Percentiles rank a stretch among this genome's conserved stretches.
phyloP scores from a whole-genome alignment of 2,113 vertebrate species.

The Antechinus stuartii region DNA sequence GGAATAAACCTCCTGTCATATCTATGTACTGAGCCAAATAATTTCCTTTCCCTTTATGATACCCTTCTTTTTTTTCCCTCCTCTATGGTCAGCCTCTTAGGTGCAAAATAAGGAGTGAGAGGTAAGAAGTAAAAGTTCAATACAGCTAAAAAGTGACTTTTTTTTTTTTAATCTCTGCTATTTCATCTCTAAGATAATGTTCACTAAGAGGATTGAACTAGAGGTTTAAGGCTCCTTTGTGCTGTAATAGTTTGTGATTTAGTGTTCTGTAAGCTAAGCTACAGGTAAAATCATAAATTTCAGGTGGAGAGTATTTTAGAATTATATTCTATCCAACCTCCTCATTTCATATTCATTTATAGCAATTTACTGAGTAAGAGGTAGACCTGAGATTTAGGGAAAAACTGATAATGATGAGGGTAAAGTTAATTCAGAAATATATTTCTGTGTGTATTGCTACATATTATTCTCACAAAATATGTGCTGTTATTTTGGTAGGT shows the following conservation, averaged over 20 bases:
- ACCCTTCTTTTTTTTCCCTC: constrained; percentile 10
- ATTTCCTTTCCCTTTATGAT: not conserved
- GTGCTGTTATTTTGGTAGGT: not conserved
- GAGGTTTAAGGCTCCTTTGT: not conserved
- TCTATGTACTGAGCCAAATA: constrained; percentile 38
- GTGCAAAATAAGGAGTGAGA: constrained; percentile 12
- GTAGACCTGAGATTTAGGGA: not conserved
- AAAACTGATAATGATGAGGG: not conserved
- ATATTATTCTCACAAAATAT: not conserved
- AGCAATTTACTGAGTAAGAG: not conserved
- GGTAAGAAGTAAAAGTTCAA: not conserved
- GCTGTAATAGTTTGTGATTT: not conserved
- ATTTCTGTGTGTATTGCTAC: not conserved
- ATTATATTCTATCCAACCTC: not conserved
- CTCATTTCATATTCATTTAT: not conserved
- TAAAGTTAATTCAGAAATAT: not conserved
- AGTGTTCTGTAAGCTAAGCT: not conserved
- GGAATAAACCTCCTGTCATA: not conserved
- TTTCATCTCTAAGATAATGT: not conserved
- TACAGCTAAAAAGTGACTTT: not conserved
- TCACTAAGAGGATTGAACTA: not conserved
- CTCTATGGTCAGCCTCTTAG: not conserved
- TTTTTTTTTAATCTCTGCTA: too few species aligned
- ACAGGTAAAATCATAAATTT: not conserved
- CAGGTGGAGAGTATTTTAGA: not conserved